Conservation (phyloP, 53 echinoderm and acorn worm genomes). For the Zoroaster sp. region DNA sequence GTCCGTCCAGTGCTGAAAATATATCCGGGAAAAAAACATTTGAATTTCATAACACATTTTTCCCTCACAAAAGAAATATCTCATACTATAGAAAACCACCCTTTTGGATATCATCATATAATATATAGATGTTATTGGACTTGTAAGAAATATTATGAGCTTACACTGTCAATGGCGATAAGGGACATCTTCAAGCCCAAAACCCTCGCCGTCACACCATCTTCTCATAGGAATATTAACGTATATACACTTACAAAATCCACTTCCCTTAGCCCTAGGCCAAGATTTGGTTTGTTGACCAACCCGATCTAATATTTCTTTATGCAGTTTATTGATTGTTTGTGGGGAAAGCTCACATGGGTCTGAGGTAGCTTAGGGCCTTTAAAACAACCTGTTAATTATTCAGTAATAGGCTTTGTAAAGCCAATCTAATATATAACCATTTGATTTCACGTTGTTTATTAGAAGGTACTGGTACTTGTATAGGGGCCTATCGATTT, state of each 20-base stretch:
- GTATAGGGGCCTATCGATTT: too few relatives aligned
- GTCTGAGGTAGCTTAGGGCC: background rate
- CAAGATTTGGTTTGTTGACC: background rate
- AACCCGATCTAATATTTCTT: background rate
- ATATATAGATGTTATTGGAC: too few relatives aligned
- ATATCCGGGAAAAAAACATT: background rate
- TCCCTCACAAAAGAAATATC: background rate
- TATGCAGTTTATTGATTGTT: background rate
- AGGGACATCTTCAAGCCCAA: background rate
- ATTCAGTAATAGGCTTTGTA: background rate
- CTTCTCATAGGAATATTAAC: background rate
- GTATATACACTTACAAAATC: background rate
- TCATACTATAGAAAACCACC: too few relatives aligned
- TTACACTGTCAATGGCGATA: too few relatives aligned
- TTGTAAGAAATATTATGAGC: too few relatives aligned
- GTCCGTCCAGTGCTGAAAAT: conserved; percentile 75
- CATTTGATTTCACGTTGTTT: background rate
- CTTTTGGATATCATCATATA: too few relatives aligned
- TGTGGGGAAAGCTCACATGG: background rate
- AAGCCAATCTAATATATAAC: background rate
- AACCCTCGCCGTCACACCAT: background rate
- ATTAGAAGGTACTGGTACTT: too few relatives aligned
- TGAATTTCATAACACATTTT: background rate
- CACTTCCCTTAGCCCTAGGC: background rate
- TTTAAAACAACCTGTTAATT: too few relatives aligned